Base-by-base conservation (phyloP, 2,113 vertebrate species). In the Colaptes auratus region DNA sequence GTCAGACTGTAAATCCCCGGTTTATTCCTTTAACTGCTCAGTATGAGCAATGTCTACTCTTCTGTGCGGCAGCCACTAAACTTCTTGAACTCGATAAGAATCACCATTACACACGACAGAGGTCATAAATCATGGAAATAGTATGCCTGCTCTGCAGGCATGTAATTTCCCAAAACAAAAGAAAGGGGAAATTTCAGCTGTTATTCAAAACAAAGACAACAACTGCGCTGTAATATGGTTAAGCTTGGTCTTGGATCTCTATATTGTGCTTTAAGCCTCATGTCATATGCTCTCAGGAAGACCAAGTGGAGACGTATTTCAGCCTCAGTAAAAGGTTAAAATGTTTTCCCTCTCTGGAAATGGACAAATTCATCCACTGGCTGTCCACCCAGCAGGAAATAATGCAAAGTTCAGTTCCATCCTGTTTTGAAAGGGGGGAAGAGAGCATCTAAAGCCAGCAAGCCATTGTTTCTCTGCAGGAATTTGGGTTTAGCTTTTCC, bases 101-200 rank as follows among this genome's bases (percentile, higher is more conserved):
- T 53, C 3, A 3, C 53, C 65, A 81, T 64, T 88, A 52, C 44
- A 93, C 60, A 48, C 30, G 71, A 73, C 20, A 81, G 25, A 44
- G 28, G 44, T 50, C 53, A 78, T 60, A 82, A 90, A 84, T 88
- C 73, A 72, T 2, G 3, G 78, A 94, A 92, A 90, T 11, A 78
- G 53, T 50, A 74, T 44, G n/a, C 33, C 65, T 86, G 20, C 63
- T 94, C 44, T 84, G n/a, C 69, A 92, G 61, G 58, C 39, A 94
- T 81, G 86, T 21, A 33, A 82, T 72, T 90, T 63, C 44, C 78
- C 70, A 72, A 44, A 83, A 88, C 31, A 86, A 91, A 96, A 74
- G 21, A 50, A 84, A 69, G 48, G 14, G 5, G 7, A 90, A 61
- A 95, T 78, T 90, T 75, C 75, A 90, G 53, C 59, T 75, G 50